phyloP scores from a whole-genome alignment of 1,140 invertebrate genomes.

The Lepidotrigona ventralis region DNA sequence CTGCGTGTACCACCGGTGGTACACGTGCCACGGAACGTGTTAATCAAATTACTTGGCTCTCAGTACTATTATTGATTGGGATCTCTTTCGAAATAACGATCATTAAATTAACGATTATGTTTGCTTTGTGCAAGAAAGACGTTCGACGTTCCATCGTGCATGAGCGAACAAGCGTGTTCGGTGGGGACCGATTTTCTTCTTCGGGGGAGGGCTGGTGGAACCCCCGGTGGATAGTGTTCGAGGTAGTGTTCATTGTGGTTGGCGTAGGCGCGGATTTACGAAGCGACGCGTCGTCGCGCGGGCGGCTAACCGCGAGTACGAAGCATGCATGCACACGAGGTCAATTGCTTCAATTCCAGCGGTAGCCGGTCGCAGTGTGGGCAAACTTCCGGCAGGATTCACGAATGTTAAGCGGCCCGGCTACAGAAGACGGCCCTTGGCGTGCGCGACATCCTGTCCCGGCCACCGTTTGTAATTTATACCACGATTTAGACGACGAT shows the following conservation, averaged over 20 bases:
- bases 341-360: conserved; percentile 64
- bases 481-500: conserved; percentile 54
- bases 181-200: neutral
- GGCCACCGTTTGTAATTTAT: conserved; percentile 55
- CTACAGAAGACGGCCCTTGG: conserved; percentile 45
- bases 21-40: no score
- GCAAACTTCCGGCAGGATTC: conserved; percentile 74
- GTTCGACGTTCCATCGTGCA: neutral
- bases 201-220: neutral
- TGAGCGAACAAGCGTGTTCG: neutral
- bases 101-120: no score
- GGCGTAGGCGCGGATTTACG: conserved; percentile 47
- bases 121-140: fast-evolving
- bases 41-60: no score
- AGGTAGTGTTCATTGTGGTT: conserved; percentile 4
- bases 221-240: neutral
- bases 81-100: no score
- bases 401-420: conserved; percentile 59
- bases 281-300: conserved; percentile 18
- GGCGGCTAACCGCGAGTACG: conserved; percentile 30
- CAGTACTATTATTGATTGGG: no score
- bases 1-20: no score
- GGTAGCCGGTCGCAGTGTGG: conserved; percentile 68
- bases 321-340: conserved; percentile 43
- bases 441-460: conserved; percentile 54